phyloP scores from a whole-genome alignment of 2,888 invertebrate genomes.

The Empis livida region DNA sequence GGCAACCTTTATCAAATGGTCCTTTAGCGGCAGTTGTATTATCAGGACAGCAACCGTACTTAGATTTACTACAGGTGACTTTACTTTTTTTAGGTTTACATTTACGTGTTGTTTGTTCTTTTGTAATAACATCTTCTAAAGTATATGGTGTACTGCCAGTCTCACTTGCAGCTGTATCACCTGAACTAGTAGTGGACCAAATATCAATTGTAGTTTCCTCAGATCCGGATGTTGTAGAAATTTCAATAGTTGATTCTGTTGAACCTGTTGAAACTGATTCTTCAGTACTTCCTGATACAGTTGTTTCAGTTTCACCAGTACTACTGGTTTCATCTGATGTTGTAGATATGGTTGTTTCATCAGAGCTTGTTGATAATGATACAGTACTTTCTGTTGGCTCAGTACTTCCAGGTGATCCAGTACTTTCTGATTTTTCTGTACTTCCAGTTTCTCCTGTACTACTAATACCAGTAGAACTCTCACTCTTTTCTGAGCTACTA shows the following conservation, averaged over 20 bases:
- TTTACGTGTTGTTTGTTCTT: conserved; percentile 36
- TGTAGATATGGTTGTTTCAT: neutral
- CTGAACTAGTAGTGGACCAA: conserved; percentile 23
- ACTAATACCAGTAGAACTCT: neutral
- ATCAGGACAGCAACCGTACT: conserved; percentile 79
- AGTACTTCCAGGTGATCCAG: neutral
- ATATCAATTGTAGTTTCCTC: conserved; percentile 27
- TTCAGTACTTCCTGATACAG: conserved; percentile 8
- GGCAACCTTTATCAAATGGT: conserved; percentile 70
- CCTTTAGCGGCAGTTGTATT: conserved; percentile 62
- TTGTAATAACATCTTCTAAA: conserved; percentile 39
- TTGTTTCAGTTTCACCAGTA: conserved; percentile 3
- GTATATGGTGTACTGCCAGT: conserved; percentile 44
- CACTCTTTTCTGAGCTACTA: conserved; percentile 4
- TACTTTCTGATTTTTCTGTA: conserved; percentile 8
- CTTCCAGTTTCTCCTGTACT: conserved; percentile 14
- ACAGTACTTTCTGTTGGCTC: neutral
- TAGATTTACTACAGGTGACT: conserved; percentile 44
- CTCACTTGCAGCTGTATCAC: conserved; percentile 23
- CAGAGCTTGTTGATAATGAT: neutral
- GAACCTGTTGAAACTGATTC: conserved; percentile 1
- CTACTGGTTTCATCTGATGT: neutral
- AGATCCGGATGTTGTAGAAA: conserved; percentile 1
- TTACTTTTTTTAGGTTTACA: conserved; percentile 43
- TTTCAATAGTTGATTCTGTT: conserved; percentile 4